phyloP scores from a whole-genome alignment of 2,888 invertebrate species.

The Trachelus troglodyta region DNA sequence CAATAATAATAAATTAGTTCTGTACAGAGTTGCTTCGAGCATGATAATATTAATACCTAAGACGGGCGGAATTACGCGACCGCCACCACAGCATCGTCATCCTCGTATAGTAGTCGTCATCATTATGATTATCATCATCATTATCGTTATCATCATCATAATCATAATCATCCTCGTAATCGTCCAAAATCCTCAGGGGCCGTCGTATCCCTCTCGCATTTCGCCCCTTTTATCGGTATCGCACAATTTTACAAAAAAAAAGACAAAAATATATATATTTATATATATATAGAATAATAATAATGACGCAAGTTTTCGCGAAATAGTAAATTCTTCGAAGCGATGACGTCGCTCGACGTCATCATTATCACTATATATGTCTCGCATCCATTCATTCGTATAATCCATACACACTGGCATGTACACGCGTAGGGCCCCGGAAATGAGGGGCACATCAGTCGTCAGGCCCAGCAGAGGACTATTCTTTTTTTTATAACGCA shows the following conservation, averaged over 20 bases:
- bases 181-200: slow-evolving; percentile 4
- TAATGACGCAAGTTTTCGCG: slow-evolving; percentile 4
- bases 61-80: slow-evolving; percentile 17
- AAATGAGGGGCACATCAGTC: neutral
- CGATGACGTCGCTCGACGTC: neutral
- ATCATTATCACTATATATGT: neutral
- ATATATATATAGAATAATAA: slow-evolving; percentile 6
- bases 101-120: slow-evolving; percentile 20
- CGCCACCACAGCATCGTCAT: slow-evolving; percentile 37
- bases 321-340: neutral
- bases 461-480: neutral
- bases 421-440: neutral
- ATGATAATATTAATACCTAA: slow-evolving; percentile 51
- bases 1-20: slow-evolving; percentile 66
- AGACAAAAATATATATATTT: slow-evolving; percentile 13
- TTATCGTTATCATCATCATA: slow-evolving; percentile 16
- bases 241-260: neutral
- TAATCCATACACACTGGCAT: slow-evolving; percentile 2
- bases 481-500: neutral
- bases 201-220: neutral
- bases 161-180: neutral
- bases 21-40: slow-evolving; percentile 64
- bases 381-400: neutral
- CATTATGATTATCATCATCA: slow-evolving; percentile 10
- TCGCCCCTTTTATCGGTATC: neutral